Percentiles rank a stretch among this genome's conserved stretches.
These are phyloP conservation scores for Steatocranus sp. DNA, from an alignment of 2,797 vertebrate genomes.

Conservation along the genomic window DNA sequence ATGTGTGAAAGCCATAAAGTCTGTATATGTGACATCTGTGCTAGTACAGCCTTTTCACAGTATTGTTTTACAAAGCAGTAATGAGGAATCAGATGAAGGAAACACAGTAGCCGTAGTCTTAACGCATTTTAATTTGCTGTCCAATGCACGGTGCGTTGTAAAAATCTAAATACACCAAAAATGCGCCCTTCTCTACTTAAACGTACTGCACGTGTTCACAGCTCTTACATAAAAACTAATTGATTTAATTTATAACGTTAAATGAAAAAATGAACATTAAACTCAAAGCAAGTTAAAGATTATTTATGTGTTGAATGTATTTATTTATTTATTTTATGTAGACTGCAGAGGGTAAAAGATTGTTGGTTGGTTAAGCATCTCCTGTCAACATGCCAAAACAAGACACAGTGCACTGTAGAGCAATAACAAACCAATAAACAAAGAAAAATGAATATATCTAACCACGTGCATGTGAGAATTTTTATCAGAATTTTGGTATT, in stretches of 20 bases:
- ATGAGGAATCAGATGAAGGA: constrained; percentile 44
- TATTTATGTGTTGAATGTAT: neutral
- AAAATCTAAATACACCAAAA: neutral
- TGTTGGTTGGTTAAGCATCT: constrained; percentile 18
- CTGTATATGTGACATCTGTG: constrained; percentile 51
- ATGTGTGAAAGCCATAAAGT: constrained; percentile 60
- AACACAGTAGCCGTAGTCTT: neutral
- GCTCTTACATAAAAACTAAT: neutral
- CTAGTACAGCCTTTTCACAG: constrained; percentile 33
- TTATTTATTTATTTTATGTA: neutral
- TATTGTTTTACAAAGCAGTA: constrained; percentile 53
- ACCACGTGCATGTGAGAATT: constrained; percentile 54
- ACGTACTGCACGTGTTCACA: neutral
- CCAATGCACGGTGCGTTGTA: neutral
- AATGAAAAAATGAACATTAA: neutral
- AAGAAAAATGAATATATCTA: constrained; percentile 60
- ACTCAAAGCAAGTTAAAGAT: neutral
- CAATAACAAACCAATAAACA: constrained; percentile 27
- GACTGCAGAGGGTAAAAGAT: neutral
- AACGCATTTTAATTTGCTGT: constrained; percentile 3
- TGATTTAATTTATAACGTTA: neutral
- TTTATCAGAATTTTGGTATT: constrained; percentile 86
- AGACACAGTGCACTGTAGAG: constrained; percentile 16
- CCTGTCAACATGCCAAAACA: constrained; percentile 36
- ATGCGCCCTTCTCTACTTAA: neutral